Evolutionary conservation across 2,797 vertebrate genomes (phyloP).

Genomic region (Morus bassanus): DNA sequence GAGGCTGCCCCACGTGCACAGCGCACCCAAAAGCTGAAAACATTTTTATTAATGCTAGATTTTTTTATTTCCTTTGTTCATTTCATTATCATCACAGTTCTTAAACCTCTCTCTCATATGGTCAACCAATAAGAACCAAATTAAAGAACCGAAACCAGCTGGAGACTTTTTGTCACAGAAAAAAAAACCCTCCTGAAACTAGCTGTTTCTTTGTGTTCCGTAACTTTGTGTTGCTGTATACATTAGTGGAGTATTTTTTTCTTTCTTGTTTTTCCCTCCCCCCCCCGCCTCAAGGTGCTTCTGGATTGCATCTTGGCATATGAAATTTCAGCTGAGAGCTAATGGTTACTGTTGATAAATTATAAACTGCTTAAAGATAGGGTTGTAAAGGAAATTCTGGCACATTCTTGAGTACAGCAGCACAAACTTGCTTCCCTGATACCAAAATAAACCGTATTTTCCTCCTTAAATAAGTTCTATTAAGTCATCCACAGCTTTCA

Average conservation of each 20-base stretch:
- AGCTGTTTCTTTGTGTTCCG: neutral
- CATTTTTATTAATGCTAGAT: no score
- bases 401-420: neutral
- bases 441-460: neutral
- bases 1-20: neutral
- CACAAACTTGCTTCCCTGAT: neutral
- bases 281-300: neutral
- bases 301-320: neutral
- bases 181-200: neutral
- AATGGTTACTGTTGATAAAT: neutral
- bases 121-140: neutral
- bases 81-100: neutral
- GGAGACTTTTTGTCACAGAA: neutral
- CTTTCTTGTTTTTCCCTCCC: neutral
- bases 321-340: conserved; percentile 39
- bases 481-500: conserved; percentile 11
- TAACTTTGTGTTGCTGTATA: neutral
- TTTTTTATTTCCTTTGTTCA: neutral
- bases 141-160: neutral
- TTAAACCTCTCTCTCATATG: neutral
- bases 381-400: neutral
- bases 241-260: neutral
- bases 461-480: neutral
- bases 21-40: neutral
- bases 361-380: neutral